phyloP scores from a whole-genome alignment of 2,888 invertebrate genomes.

The Drosophila tripunctata region DNA sequence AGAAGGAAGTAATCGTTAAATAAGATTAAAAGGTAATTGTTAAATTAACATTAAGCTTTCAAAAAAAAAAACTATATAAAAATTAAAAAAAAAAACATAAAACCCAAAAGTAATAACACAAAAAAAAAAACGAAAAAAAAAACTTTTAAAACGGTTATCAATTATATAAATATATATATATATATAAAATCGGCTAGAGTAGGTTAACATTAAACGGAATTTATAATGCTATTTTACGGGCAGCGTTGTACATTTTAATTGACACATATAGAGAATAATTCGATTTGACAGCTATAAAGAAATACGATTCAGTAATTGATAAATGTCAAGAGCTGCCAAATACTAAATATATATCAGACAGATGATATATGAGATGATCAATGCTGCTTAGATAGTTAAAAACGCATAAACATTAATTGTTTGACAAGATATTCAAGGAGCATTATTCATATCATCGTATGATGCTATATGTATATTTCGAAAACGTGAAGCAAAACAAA shows the following conservation, averaged over 20 bases:
- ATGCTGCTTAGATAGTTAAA: slow-evolving; percentile 47
- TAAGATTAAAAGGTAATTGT: slow-evolving; percentile 66
- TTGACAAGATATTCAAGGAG: slow-evolving; percentile 27
- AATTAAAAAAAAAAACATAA: slow-evolving; percentile 20
- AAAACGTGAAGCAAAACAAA: neutral
- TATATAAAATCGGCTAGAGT: slow-evolving; percentile 56
- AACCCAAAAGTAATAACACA: slow-evolving; percentile 12
- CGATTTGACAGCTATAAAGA: slow-evolving; percentile 18
- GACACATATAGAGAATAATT: slow-evolving; percentile 36
- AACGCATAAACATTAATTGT: slow-evolving; percentile 23
- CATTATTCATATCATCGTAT: too few species aligned
- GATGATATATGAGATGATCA: slow-evolving; percentile 25
- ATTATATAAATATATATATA: slow-evolving; percentile 62
- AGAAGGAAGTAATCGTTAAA: slow-evolving; percentile 65
- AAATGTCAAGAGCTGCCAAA: slow-evolving; percentile 37
- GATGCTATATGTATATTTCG: too few species aligned
- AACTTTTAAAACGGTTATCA: slow-evolving; percentile 65
- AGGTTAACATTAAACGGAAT: slow-evolving; percentile 52
- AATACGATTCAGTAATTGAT: slow-evolving; percentile 12
- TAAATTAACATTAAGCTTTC: slow-evolving; percentile 63
- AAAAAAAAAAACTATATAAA: slow-evolving; percentile 32
- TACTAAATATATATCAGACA: too few species aligned
- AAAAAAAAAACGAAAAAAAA: slow-evolving; percentile 3
- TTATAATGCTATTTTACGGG: slow-evolving; percentile 44
- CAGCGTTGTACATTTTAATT: slow-evolving; percentile 35